Evolutionary conservation across 1,140 invertebrate genomes (phyloP).

Genomic region (Vanessa atalanta): DNA sequence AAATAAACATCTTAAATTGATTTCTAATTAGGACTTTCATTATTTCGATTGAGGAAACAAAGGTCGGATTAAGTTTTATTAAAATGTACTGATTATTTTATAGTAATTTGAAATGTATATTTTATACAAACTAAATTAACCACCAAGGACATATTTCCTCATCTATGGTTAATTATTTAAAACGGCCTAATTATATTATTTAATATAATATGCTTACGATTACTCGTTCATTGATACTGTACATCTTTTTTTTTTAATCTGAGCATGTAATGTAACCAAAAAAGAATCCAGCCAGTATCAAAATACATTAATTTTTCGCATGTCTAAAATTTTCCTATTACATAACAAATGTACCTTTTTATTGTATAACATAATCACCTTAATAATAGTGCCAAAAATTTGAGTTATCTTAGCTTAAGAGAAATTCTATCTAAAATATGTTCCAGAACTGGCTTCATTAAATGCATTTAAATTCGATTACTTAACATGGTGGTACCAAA

Average conservation of each 20-base stretch:
- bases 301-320: not conserved
- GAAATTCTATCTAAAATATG: not conserved
- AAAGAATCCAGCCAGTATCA: not conserved
- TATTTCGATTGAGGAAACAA: slow-evolving; percentile 56
- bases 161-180: slow-evolving; percentile 56
- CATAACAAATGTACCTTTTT: not conserved
- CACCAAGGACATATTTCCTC: slow-evolving; percentile 64
- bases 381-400: slow-evolving; percentile 22
- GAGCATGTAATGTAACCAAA: not conserved
- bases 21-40: slow-evolving; percentile 52
- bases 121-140: slow-evolving; percentile 64
- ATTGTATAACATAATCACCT: not conserved
- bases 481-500: no score
- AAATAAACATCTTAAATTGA: slow-evolving; percentile 57
- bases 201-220: not conserved
- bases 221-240: not conserved
- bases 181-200: slow-evolving; percentile 45
- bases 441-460: not conserved
- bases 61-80: slow-evolving; percentile 67
- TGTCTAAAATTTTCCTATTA: not conserved
- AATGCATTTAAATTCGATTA: slow-evolving; percentile 23
- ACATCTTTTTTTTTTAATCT: not conserved
- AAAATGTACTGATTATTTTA: slow-evolving; percentile 79
- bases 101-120: slow-evolving; percentile 72
- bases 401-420: slow-evolving; percentile 17